Evolutionary conservation across 2,888 invertebrate genomes (phyloP).

Genomic region (Ectemnius lituratus): DNA sequence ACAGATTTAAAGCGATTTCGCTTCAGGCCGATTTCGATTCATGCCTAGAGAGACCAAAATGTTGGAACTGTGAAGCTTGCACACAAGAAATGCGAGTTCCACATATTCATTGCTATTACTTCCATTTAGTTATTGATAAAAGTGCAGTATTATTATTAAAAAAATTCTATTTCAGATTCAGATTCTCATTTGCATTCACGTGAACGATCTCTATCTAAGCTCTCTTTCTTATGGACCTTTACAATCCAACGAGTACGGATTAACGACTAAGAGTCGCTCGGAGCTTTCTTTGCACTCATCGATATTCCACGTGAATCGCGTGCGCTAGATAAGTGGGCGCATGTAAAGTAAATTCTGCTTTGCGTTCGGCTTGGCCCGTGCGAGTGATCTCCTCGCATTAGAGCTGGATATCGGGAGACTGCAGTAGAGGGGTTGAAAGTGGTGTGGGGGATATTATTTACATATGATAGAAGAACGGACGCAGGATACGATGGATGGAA

Average conservation of each 20-base stretch:
- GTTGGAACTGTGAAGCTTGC: too few relatives aligned
- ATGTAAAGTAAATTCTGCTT: conserved; percentile 31
- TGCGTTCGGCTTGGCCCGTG: not conserved
- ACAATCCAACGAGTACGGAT: not conserved
- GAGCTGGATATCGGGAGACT: conserved; percentile 11
- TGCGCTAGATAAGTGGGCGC: conserved; percentile 1
- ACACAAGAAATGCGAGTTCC: too few relatives aligned
- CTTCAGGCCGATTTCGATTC: too few relatives aligned
- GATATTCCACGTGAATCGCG: conserved; percentile 29
- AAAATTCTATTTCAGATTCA: too few relatives aligned
- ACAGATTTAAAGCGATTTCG: too few relatives aligned
- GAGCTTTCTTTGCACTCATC: conserved; percentile 10
- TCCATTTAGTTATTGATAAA: too few relatives aligned
- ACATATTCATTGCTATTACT: too few relatives aligned
- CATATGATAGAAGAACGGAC: conserved; percentile 29
- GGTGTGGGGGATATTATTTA: conserved; percentile 35
- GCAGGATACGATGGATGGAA: conserved; percentile 7
- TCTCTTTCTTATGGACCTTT: not conserved
- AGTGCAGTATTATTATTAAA: too few relatives aligned
- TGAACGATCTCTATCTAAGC: not conserved
- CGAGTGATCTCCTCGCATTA: conserved; percentile 17
- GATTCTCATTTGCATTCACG: not conserved
- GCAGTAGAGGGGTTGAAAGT: not conserved
- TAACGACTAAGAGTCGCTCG: not conserved
- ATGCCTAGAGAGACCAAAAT: too few relatives aligned